Evolutionary conservation across 2,888 invertebrate species (phyloP).

Genomic region (Ephialtes manifestator): DNA sequence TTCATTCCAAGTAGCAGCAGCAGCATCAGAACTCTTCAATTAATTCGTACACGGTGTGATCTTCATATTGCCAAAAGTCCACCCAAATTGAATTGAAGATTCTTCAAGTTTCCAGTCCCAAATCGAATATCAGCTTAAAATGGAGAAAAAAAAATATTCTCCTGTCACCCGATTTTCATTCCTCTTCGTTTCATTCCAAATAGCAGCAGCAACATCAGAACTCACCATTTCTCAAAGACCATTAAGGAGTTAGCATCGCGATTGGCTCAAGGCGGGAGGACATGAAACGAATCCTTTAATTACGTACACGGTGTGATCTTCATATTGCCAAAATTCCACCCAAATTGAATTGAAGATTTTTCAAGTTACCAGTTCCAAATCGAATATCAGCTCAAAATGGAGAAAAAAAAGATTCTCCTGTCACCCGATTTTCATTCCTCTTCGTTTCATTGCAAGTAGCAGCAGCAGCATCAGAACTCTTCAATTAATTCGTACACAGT

Average conservation of each 20-base stretch:
- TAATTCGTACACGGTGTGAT: not conserved
- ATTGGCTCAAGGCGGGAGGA: not conserved
- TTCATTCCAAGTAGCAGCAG: not conserved
- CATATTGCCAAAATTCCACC: not conserved
- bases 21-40: too few species aligned
- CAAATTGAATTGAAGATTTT: not conserved
- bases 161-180: not conserved
- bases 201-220: too few species aligned
- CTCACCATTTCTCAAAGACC: not conserved
- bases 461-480: too few species aligned
- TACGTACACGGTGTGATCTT: conserved; percentile 10
- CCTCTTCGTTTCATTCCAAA: not conserved
- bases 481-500: too few species aligned
- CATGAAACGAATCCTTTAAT: conserved; percentile 8
- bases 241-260: not conserved
- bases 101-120: too few species aligned
- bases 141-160: too few species aligned
- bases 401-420: too few species aligned
- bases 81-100: too few species aligned
- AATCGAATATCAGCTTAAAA: too few species aligned
- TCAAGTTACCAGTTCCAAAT: too few species aligned
- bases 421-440: not conserved
- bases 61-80: too few species aligned
- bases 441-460: not conserved
- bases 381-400: too few species aligned